phyloP scores from a whole-genome alignment of 2,888 invertebrate genomes.

The Molorchus minor region DNA sequence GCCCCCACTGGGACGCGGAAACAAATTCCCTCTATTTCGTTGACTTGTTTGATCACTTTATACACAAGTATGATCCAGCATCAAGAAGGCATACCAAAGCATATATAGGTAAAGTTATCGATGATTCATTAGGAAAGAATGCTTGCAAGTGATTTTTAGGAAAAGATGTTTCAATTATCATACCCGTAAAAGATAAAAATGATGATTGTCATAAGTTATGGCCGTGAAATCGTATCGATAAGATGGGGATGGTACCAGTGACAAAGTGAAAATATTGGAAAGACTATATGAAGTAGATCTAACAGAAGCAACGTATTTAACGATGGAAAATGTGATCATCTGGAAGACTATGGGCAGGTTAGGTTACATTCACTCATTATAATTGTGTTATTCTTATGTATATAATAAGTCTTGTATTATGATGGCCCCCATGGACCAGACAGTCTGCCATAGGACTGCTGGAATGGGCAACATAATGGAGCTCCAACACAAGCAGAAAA shows the following conservation, averaged over 20 bases:
- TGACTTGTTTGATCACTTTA: slow-evolving; percentile 62
- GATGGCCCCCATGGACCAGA: too few species aligned
- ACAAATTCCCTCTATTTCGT: slow-evolving; percentile 72
- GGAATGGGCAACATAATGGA: too few species aligned
- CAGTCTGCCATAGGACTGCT: too few species aligned
- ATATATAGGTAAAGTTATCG: slow-evolving; percentile 37
- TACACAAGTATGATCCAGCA: slow-evolving; percentile 41
- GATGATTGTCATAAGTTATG: slow-evolving; percentile 71
- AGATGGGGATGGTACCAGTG: slow-evolving; percentile 73
- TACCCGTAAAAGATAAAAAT: slow-evolving; percentile 66
- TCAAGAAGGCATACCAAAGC: slow-evolving; percentile 41
- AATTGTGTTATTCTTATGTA: too few species aligned
- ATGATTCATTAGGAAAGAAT: too few species aligned
- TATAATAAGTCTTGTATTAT: too few species aligned
- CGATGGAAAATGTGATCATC: slow-evolving; percentile 81
- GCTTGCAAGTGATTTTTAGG: too few species aligned
- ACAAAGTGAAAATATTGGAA: slow-evolving; percentile 63
- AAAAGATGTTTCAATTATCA: slow-evolving; percentile 64
- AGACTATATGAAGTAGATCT: slow-evolving; percentile 68
- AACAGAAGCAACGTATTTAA: slow-evolving; percentile 72
- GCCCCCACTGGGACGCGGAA: slow-evolving; percentile 74
- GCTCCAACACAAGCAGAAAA: too few species aligned
- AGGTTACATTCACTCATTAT: too few species aligned
- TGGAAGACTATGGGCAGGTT: slow-evolving; percentile 72
- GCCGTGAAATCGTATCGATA: slow-evolving; percentile 68